Evolutionary conservation across 2,797 vertebrate species (phyloP), one percentile per base, ranked within the genome.

Genomic region (Mus caroli): DNA sequence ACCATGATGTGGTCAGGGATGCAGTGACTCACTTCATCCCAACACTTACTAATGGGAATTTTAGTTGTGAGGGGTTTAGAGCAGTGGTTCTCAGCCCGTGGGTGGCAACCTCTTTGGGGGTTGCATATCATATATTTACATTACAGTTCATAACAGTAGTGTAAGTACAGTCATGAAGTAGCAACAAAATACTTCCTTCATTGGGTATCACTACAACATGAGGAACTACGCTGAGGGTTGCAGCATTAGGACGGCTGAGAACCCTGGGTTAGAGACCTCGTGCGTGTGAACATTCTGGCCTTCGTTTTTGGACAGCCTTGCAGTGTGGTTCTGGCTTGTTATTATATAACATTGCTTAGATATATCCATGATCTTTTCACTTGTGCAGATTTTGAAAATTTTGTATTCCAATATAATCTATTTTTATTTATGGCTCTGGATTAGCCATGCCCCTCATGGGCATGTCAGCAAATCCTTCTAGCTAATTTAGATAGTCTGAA

Each of bases 381-480:
- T 83, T 28, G 19, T 88, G 24, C 28, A 60, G 28, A 64, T 75
- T 88, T 76, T 64, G 90, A 60, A 60, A 60, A 60, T 28, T 58
- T 28, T 75, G 24, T 56, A 54, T n/a, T 92, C 60, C 80, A 0
- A 34, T 52, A 56, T 84, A 46, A 54, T 80, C 54, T 37, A 43
- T 75, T 76, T 95, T 92, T 71, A 31, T 60, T 93, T 37, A 75
- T 82, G 46, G 54, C 62, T 91, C 37, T 92, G 46, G 89, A 75
- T 91, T 78, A 82, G 54, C 40, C 5, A 3, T 31, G 31, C 31
- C 77, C 37, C 60, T 92, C 50, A 91, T 58, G n/a, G 67, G 76
- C 3, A 28, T 12, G 12, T 37, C 58, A 86, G 26, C 50, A 82
- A n/a, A 37, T 76, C 50, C 1, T 83, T 89, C 3, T 3, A 69